Evolutionary conservation across 2,113 vertebrate genomes (phyloP), one percentile per base, ranked within the genome.

Genomic region (Corythoichthys haematopterus): DNA sequence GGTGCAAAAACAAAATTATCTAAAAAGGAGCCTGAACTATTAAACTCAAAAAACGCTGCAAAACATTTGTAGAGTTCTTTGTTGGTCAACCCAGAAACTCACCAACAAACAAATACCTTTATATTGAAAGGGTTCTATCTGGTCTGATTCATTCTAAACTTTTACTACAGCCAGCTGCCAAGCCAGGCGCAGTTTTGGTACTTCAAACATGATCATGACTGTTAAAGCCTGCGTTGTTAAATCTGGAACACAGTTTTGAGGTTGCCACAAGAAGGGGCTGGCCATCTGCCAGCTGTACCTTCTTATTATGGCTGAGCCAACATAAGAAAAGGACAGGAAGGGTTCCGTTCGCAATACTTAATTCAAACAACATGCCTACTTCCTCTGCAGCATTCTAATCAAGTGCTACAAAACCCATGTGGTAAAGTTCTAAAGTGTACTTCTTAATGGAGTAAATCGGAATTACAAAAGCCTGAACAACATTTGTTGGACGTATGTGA

Each of bases 401-500:
- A 91, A 89, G 81, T 86, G 80, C 82, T 68, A 67, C 81, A 61
- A 81, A 85, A 80, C 55, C 70, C 76, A 71, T 83, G 87, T 40
- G 88, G 88, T 91, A 88, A 85, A 89, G 88, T 89, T 88, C 82
- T 85, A 76, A 88, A 89, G 85, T 84, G 85, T 82, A 78, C 77
- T 78, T 85, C 84, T 91, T 90, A 91, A 90, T 90, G 76, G 84
- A 87, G 84, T 87, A 84, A 84, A 74, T 70, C 72, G 58, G 71
- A 83, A 85, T 85, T 72, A 83, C 52, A 88, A 88, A 68, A 78
- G 83, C 64, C 65, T 28, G 58, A 56, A 58, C 71, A 84, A 91
- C 86, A 89, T 90, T 91, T 90, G 88, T 80, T 74, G 66, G 75
- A 84, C 89, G 89, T 48, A 71, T 86, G 88, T 82, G 71, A 50